Base-by-base conservation (phyloP, 2,888 invertebrate genomes). In the Zeuzera pyrina region DNA sequence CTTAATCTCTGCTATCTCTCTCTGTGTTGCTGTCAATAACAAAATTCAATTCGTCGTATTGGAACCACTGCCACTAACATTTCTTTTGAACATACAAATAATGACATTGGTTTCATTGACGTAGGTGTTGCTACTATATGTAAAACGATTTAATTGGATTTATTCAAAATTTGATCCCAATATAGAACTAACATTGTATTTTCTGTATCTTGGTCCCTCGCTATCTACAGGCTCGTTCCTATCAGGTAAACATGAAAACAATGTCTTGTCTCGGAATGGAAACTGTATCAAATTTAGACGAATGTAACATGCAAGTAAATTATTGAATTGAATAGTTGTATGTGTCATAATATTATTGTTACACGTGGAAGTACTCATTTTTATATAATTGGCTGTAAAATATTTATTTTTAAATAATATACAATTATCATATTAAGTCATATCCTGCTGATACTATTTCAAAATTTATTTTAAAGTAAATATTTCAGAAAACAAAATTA, bases 171-270 rank as follows among this genome's bases (percentile, higher is more conserved):
- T 25, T 12, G 1, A 12, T 12, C 46, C 54, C 58, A 51, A 57
- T 65, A 67, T 71, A 76, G 54, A 64, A 86, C 86, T 87, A 87
- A 86, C n/a, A n/a, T n/a, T 83, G 53, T 79, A 66, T 84, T 76
- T 71, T 77, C 83, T 86, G 79, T 83, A 83, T 78, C 72, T 79
- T 64, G 53, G 81, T 86, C 87, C 88, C 85, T 87, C 87, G 89
- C 89, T 86, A 87, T 86, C 87, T 86, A 87, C 90, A 90, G 90
- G 90, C 90, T 90, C 91, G 87, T 91, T 91, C 88, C 87, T 91
- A 86, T 91, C 91, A 91, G 91, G 91, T 91, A 91, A 91, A 89
- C 88, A n/a, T 88, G 66, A 58, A 63, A 70, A 53, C 64, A 70
- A 72, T 62, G 67, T 73, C 70, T 70, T 71, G 59, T 74, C 53